phyloP scores from a whole-genome alignment of 2,888 invertebrate genomes.

The Synanthedon tipuliformis region DNA sequence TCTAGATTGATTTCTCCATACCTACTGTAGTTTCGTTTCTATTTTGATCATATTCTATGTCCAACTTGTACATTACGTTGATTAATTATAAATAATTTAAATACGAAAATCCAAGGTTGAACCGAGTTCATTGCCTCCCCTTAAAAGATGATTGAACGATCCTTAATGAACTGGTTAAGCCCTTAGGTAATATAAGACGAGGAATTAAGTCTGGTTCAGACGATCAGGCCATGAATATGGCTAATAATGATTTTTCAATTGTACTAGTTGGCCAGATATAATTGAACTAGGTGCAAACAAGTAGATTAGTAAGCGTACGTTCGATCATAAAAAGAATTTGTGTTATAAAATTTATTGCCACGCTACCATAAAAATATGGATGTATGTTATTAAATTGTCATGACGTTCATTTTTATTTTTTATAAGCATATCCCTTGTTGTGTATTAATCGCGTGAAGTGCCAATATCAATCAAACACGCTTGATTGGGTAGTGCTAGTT shows the following conservation, averaged over 20 bases:
- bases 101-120: not conserved
- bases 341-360: not conserved
- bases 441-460: too few relatives aligned
- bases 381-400: too few relatives aligned
- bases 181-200: slow-evolving; percentile 41
- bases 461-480: too few relatives aligned
- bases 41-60: too few relatives aligned
- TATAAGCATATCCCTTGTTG: too few relatives aligned
- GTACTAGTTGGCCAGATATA: slow-evolving; percentile 9
- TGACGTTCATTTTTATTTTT: too few relatives aligned
- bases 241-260: slow-evolving; percentile 16
- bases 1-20: too few relatives aligned
- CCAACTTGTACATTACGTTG: too few relatives aligned
- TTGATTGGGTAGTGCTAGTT: too few relatives aligned
- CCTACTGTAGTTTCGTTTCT: too few relatives aligned
- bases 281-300: slow-evolving; percentile 16
- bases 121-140: slow-evolving; percentile 10
- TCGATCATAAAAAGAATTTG: not conserved
- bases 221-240: slow-evolving; percentile 13
- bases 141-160: slow-evolving; percentile 52
- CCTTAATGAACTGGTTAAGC: slow-evolving; percentile 51
- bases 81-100: too few relatives aligned
- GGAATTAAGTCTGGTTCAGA: slow-evolving; percentile 32
- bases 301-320: not conserved
- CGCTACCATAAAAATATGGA: not conserved